These are phyloP conservation scores for Parambassis ranga DNA, from an alignment of 2,797 vertebrate species.

Conservation along the genomic window DNA sequence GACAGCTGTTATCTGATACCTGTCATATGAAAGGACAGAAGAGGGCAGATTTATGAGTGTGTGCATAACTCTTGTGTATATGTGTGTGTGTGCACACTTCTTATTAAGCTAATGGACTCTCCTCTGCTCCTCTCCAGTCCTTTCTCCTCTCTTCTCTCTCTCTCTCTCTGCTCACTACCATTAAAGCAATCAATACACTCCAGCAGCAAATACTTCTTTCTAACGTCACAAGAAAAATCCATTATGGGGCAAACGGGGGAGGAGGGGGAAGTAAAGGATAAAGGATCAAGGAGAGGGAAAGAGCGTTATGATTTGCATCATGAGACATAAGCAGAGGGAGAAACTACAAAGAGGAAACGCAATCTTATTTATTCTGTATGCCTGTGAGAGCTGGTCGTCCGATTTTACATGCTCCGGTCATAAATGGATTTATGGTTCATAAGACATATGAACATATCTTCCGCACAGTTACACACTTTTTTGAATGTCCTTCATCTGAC, in stretches of 20 bases:
- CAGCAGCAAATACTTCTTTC: conserved; percentile 73
- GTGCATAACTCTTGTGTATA: conserved; percentile 14
- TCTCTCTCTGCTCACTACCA: conserved; percentile 69
- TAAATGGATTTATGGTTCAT: conserved; percentile 35
- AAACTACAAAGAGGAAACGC: conserved; percentile 8
- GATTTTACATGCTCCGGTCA: conserved; percentile 22
- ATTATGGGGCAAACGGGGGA: conserved; percentile 59
- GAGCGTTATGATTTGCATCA: conserved; percentile 55
- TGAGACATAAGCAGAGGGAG: conserved; percentile 28
- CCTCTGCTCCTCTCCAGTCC: conserved; percentile 60
- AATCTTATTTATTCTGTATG: conserved; percentile 28
- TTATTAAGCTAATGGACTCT: conserved; percentile 84
- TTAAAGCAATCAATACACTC: conserved; percentile 82
- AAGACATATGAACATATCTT: conserved; percentile 42
- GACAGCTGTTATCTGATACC: conserved; percentile 70
- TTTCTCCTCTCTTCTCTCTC: conserved; percentile 48
- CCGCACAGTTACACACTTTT: conserved; percentile 50
- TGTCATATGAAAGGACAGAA: conserved; percentile 67
- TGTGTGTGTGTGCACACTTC: conserved; percentile 48
- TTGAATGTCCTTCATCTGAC: conserved; percentile 32
- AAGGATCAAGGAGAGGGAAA: conserved; percentile 48
- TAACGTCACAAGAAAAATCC: conserved; percentile 78
- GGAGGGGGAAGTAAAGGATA: conserved; percentile 48
- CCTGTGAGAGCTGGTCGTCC: conserved; percentile 6
- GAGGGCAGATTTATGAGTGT: conserved; percentile 49